Evolutionary conservation across 2,888 invertebrate species (phyloP).

Genomic region (Phalangium opilio): DNA sequence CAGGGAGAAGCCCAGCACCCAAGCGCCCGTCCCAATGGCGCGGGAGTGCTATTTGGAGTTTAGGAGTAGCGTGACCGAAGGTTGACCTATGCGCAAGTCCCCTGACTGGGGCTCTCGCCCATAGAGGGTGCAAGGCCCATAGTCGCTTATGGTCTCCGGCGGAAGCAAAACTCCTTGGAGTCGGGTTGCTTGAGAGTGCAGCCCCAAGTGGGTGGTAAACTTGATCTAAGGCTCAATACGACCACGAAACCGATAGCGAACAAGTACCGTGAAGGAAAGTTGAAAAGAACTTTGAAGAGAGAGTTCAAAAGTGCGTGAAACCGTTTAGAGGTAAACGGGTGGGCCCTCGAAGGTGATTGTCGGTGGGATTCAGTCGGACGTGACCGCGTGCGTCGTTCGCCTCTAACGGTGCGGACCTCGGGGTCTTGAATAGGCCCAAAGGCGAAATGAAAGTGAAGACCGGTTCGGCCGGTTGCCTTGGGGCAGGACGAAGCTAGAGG

Average conservation of each 20-base stretch:
- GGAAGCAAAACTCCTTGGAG: conserved; percentile 33
- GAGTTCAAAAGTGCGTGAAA: conserved; percentile 44
- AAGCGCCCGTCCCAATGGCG: conserved; percentile 28
- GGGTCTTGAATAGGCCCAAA: conserved; percentile 51
- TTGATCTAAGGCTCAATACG: conserved; percentile 43
- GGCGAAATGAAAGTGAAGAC: conserved; percentile 55
- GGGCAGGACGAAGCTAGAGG: conserved; percentile 51
- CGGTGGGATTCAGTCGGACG: conserved; percentile 13
- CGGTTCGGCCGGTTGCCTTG: conserved; percentile 46
- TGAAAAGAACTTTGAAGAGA: conserved; percentile 53
- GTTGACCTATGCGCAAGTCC: conserved; percentile 17
- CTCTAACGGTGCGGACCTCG: conserved; percentile 32
- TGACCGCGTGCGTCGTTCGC: background rate
- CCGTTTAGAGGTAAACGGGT: conserved; percentile 33
- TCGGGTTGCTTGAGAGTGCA: conserved; percentile 47
- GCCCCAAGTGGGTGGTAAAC: conserved; percentile 46
- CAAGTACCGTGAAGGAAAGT: conserved; percentile 53
- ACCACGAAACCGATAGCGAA: conserved; percentile 48
- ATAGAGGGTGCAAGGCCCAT: conserved; percentile 25
- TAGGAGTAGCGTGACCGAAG: conserved; percentile 3
- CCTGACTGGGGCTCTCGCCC: conserved; percentile 26
- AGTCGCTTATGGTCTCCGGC: conserved; percentile 26
- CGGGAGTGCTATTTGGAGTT: conserved; percentile 8
- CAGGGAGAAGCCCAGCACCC: conserved; percentile 45
- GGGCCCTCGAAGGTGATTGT: conserved; percentile 26